Percentiles rank a stretch among this genome's conserved stretches.
Conservation (phyloP, 2,113 vertebrate species). For the Corydoras sp. region DNA sequence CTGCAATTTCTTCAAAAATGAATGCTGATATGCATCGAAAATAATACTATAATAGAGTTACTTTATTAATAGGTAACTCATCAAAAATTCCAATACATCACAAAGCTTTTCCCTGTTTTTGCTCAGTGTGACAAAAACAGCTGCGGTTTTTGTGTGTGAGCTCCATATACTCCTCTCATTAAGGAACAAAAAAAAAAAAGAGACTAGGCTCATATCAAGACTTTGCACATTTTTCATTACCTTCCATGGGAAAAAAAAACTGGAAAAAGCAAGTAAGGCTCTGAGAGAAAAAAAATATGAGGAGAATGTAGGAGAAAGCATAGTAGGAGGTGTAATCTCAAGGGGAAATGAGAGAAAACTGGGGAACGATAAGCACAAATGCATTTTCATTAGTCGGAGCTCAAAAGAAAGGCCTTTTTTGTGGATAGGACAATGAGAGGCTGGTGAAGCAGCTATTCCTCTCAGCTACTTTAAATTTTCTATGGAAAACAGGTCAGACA, state of each 20-base stretch:
- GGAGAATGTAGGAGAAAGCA: background rate
- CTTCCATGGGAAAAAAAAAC: conserved; percentile 36
- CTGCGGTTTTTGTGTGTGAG: too few species aligned
- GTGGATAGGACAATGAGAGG: conserved; percentile 30
- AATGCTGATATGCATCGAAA: too few species aligned
- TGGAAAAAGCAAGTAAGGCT: conserved; percentile 25
- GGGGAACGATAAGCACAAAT: conserved; percentile 37
- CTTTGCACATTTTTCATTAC: conserved; percentile 38
- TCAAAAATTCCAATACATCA: too few species aligned
- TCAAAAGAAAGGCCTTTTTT: conserved; percentile 13
- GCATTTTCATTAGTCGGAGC: conserved; percentile 39
- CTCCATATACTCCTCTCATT: background rate
- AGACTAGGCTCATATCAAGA: conserved; percentile 56
- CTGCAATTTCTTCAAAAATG: too few species aligned
- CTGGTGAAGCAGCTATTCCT: conserved; percentile 26
- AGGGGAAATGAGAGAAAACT: conserved; percentile 25
- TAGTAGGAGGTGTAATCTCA: conserved; percentile 33
- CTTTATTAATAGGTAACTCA: too few species aligned
- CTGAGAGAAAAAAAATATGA: conserved; percentile 2
- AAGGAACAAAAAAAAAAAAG: background rate
- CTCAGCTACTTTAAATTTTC: conserved; percentile 31
- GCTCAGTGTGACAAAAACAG: too few species aligned
- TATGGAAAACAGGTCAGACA: conserved; percentile 49
- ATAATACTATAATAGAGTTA: too few species aligned
- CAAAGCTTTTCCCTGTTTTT: too few species aligned